A percentile compares a stretch with the other conserved stretches of the same genome.
Evolutionary conservation across 1,140 invertebrate genomes (phyloP).

Genomic region (Hycleus phaleratus): DNA sequence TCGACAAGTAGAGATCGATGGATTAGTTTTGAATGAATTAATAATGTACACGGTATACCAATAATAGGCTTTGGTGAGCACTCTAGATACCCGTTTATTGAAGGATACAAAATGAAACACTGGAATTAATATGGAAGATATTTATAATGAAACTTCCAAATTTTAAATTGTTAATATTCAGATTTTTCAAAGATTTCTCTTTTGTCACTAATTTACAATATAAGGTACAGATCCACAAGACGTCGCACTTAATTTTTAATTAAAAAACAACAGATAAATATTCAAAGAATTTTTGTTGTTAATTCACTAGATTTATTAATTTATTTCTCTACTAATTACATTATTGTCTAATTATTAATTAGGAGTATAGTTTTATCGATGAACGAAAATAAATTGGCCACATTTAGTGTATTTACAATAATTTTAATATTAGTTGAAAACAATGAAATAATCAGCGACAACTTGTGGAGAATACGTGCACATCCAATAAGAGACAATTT

Average conservation of each 20-base stretch:
- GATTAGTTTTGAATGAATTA: background rate
- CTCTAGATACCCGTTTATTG: constrained; percentile 2
- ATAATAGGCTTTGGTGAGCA: background rate
- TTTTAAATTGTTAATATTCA: constrained; percentile 33
- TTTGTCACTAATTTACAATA: constrained; percentile 31
- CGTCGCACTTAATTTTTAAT: constrained; percentile 19
- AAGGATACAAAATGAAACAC: constrained; percentile 17
- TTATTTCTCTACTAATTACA: constrained; percentile 6
- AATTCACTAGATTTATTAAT: background rate
- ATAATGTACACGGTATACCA: background rate
- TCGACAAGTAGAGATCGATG: background rate
- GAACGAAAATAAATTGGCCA: constrained; percentile 10
- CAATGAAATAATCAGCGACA: constrained; percentile 15
- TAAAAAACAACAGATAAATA: background rate
- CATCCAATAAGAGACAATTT: constrained; percentile 9
- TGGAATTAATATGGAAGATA: constrained; percentile 25
- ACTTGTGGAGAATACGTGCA: constrained; percentile 27
- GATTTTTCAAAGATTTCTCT: constrained; percentile 31
- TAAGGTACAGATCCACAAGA: constrained; percentile 31
- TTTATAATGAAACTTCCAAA: constrained; percentile 34
- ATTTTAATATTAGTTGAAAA: constrained; percentile 1
- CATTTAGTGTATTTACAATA: constrained; percentile 35
- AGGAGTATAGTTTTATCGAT: background rate
- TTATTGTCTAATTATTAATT: constrained; percentile 27
- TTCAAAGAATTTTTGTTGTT: too few species aligned